Percentiles rank a stretch among this genome's conserved stretches.
These are phyloP conservation scores for Pleuronectes platessa DNA, from an alignment of 2,113 vertebrate species.

Conservation along the genomic window DNA sequence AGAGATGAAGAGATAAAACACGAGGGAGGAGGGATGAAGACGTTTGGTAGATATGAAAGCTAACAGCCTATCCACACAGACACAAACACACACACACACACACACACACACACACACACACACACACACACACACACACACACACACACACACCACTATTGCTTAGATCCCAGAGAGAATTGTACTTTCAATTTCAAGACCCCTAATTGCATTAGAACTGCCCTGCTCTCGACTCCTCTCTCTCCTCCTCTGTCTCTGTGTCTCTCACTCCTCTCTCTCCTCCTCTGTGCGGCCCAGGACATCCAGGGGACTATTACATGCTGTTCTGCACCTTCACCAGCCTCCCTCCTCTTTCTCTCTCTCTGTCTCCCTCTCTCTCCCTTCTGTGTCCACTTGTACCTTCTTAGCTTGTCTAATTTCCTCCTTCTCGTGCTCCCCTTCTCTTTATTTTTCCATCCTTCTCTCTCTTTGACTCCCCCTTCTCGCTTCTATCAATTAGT, in stretches of 20 bases:
- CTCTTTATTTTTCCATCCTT: conserved; percentile 1
- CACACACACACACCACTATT: conserved; percentile 26
- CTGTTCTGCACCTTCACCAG: conserved; percentile 29
- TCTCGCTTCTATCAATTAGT: conserved; percentile 39
- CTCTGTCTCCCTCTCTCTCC: conserved; percentile 7
- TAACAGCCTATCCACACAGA: conserved; percentile 58
- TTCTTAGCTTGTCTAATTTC: conserved; percentile 42
- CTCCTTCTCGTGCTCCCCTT: conserved; percentile 6
- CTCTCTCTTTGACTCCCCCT: conserved; percentile 16
- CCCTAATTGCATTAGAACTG: conserved; percentile 78
- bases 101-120: conserved; percentile 21
- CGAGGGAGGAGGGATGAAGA: conserved; percentile 62
- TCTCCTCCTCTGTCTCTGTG: conserved; percentile 2
- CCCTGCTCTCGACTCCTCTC: conserved; percentile 58
- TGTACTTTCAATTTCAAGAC: conserved; percentile 79
- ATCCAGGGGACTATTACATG: conserved; percentile 65
- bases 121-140: conserved; percentile 36
- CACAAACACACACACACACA: conserved; percentile 32
- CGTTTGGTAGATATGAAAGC: conserved; percentile 71
- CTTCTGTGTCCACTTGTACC: conserved; percentile 6
- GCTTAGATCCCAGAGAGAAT: conserved; percentile 71
- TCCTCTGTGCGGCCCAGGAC: conserved; percentile 48
- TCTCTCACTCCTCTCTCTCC: conserved; percentile 44
- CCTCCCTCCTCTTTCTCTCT: not conserved
- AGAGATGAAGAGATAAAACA: conserved; percentile 30